Base-by-base conservation (phyloP, 92 coral and sea anemone species). In the Siderastrea radians region DNA sequence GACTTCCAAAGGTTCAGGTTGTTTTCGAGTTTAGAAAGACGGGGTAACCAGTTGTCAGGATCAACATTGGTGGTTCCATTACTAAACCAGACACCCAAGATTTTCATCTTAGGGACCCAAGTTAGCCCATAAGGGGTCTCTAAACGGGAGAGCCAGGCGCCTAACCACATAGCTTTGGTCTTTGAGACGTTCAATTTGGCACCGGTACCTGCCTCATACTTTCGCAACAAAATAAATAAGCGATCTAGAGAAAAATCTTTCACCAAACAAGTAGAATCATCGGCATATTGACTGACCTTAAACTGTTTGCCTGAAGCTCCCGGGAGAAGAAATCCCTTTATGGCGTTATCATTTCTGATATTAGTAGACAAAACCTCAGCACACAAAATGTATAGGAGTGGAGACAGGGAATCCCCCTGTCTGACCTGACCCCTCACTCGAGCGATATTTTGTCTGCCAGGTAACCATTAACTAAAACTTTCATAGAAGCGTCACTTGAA, bases 91-190 rank as follows among this genome's bases (percentile, higher is more conserved):
- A 76, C 50, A 4, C 88, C 88, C 0, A 77, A 51, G 2, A 76
- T 72, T 26, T 83, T 83, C 51, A 83, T 58, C 60, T 77, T 83
- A 0, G 11, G 7, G 1, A 89, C 84, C 92, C 88, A 83, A 1
- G 54, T 69, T 2, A 83, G 71, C 50, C 85, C 88, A 1, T 57
- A 17, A 7, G 85, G 85, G 8, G 8, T 1, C 55, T 68, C 85
- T 0, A 49, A 0, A 5, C 85, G 19, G 15, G 43, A 2, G 1
- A 7, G 53, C 55, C 82, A 66, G 1, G 73, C 45, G 5, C 92
- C 88, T 7, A 89, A 72, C 88, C 88, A 89, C 92, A 82, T 77
- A 16, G 92, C 84, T 43, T 82, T 74, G 2, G 88, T 81, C 59
- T 88, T 81, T 4, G 87, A 9, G 1, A 57, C 49, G 38, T 88